Evolutionary conservation across 2,113 vertebrate genomes (phyloP).

Genomic region (Acanthochromis polyacanthus): DNA sequence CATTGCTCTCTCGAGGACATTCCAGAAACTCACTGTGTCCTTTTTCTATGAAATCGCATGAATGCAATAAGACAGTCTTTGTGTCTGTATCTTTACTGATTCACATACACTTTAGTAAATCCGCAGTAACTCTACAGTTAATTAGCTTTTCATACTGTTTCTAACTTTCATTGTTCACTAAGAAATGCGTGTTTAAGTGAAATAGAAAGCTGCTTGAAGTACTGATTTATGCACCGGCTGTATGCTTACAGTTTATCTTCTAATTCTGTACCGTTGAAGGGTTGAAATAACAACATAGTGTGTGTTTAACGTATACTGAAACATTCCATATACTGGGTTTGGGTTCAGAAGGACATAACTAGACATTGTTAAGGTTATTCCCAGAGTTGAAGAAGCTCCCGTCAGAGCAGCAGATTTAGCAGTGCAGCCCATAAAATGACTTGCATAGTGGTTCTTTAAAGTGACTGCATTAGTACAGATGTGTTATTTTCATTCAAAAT

Average conservation of each 20-base stretch:
- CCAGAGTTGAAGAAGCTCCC: too few relatives aligned
- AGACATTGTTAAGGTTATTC: too few relatives aligned
- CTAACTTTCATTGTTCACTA: background rate
- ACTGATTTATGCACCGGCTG: background rate
- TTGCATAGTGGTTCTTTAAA: too few relatives aligned
- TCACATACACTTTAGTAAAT: background rate
- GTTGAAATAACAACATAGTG: too few relatives aligned
- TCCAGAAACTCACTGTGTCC: constrained; percentile 35
- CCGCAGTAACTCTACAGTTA: background rate
- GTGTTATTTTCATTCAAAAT: too few relatives aligned
- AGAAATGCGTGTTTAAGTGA: background rate
- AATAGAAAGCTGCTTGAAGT: too few relatives aligned
- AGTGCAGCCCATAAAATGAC: too few relatives aligned
- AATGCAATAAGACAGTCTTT: constrained; percentile 54
- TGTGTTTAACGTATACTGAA: background rate
- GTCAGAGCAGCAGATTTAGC: too few relatives aligned
- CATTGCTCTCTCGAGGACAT: constrained; percentile 24
- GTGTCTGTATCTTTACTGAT: background rate
- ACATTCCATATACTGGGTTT: background rate
- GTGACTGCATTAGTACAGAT: too few relatives aligned
- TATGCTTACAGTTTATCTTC: background rate
- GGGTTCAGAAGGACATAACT: background rate
- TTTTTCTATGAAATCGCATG: constrained; percentile 40
- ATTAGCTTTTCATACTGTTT: background rate
- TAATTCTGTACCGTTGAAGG: too few relatives aligned